These are phyloP conservation scores for Lepidocyrtinus sp. DNA, from an alignment of 2,888 invertebrate genomes.

Conservation along the genomic window DNA sequence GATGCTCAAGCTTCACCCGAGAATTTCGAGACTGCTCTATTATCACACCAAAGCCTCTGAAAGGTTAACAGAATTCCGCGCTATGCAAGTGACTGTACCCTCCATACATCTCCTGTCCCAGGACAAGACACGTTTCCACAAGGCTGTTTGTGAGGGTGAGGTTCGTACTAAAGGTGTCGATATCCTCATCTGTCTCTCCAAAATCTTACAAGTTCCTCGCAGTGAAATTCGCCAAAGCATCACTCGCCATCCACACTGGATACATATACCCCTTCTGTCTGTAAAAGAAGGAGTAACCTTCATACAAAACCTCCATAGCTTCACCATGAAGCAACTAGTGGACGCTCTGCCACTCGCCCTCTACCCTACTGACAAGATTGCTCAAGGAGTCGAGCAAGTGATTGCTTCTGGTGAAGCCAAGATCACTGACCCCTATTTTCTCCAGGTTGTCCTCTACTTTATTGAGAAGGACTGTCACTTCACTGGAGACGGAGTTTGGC, in stretches of 20 bases:
- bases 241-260: constrained; percentile 79
- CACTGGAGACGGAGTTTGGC: constrained; percentile 83
- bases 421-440: constrained; percentile 60
- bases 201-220: constrained; percentile 71
- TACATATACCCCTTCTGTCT: constrained; percentile 77
- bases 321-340: constrained; percentile 76
- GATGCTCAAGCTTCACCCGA: constrained; percentile 77
- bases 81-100: constrained; percentile 74
- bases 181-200: constrained; percentile 73
- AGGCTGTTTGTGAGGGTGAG: constrained; percentile 73
- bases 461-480: constrained; percentile 83
- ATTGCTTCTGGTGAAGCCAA: constrained; percentile 35
- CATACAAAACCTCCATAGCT: constrained; percentile 74
- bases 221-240: constrained; percentile 73
- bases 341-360: constrained; percentile 79
- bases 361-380: constrained; percentile 79
- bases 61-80: constrained; percentile 75
- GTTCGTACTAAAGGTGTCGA: constrained; percentile 75
- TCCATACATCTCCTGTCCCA: constrained; percentile 74
- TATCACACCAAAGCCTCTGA: constrained; percentile 74
- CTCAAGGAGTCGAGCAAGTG: constrained; percentile 41
- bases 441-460: constrained; percentile 81
- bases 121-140: constrained; percentile 72
- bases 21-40: constrained; percentile 75
- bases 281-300: constrained; percentile 77